phyloP scores from a whole-genome alignment of 2,888 invertebrate species.

The Aleiodes testaceus region DNA sequence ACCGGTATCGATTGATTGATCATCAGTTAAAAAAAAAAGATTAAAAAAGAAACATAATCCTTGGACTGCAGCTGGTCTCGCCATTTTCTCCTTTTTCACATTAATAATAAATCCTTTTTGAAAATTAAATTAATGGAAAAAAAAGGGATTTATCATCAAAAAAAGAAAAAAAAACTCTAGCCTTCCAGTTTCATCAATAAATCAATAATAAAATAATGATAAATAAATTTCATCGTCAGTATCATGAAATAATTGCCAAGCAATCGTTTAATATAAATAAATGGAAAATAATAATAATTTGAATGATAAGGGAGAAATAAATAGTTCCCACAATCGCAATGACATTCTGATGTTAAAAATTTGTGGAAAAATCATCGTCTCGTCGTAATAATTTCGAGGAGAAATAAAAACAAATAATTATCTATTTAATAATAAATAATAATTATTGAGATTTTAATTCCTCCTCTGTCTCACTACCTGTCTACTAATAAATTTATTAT shows the following conservation, averaged over 20 bases:
- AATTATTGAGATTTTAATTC: background rate
- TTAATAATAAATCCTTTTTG: conserved; percentile 43
- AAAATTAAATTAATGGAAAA: conserved; percentile 20
- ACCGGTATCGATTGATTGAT: conserved; percentile 57
- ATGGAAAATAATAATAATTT: conserved; percentile 7
- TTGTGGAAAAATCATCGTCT: conserved; percentile 2
- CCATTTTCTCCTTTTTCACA: conserved; percentile 48
- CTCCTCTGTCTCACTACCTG: conserved; percentile 19
- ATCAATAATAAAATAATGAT: conserved; percentile 16
- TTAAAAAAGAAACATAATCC: conserved; percentile 28
- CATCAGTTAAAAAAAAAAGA: conserved; percentile 26
- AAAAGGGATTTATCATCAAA: conserved; percentile 29
- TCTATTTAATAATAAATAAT: background rate
- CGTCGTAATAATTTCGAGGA: background rate
- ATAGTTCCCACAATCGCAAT: conserved; percentile 22
- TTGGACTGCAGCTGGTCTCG: conserved; percentile 62
- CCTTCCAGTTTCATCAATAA: conserved; percentile 22
- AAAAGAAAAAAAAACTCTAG: conserved; percentile 35
- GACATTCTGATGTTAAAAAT: background rate
- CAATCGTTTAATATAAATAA: conserved; percentile 26
- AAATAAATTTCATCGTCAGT: conserved; percentile 42
- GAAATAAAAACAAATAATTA: background rate
- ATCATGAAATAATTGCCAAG: conserved; percentile 36
- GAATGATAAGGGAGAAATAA: conserved; percentile 20
- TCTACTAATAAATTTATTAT: conserved; percentile 23